Evolutionary conservation across 2,888 invertebrate genomes (phyloP), one percentile per base, ranked within the genome.

Genomic region (Eubasilissa splendida): DNA sequence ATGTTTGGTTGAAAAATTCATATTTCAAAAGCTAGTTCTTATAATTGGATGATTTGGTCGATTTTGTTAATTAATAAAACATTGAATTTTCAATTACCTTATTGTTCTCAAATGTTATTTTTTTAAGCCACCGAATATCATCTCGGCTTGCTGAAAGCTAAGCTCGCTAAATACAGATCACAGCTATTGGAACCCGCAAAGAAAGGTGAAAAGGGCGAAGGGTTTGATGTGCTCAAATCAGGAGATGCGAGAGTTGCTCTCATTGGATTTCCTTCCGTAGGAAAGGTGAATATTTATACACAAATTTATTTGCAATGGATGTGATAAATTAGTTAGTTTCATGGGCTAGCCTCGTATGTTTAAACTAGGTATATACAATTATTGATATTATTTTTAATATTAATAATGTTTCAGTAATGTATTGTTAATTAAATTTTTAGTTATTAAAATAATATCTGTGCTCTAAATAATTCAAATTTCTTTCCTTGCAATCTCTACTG

Each of bases 181-280:
- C 98, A 99, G 87, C 89, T 99, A 63, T 88, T 99, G 80, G 99
- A 99, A 87, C 99, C 99, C 0, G 92, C 96, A 0, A 97, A 98
- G 86, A 99, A 99, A 88, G 91, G 95, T 5, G 97, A 97, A 85
- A 99, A 99, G 87, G 98, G 98, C 33, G 97, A 97, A 89, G 99
- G 99, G 0, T 99, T 99, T 89, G 99, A 99, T 94, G 99, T 99
- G 10, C 92, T 99, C 85, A 99, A 99, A 89, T 98, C 98, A 85
- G 99, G 99, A 71, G 99, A 99, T 94, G 99, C 99, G 9, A 91
- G 99, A 86, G 97, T 99, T 12, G 98, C 99, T 8, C 91, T 99
- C 5, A 99, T 99, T 85, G 99, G 99, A 59, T 99, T 99, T 88
- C 99, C 99, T 8, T 99, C 99, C 11, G 98, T 98, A 54, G 98